phyloP scores from a whole-genome alignment of 2,113 vertebrate genomes.

The Thunnus thynnus region DNA sequence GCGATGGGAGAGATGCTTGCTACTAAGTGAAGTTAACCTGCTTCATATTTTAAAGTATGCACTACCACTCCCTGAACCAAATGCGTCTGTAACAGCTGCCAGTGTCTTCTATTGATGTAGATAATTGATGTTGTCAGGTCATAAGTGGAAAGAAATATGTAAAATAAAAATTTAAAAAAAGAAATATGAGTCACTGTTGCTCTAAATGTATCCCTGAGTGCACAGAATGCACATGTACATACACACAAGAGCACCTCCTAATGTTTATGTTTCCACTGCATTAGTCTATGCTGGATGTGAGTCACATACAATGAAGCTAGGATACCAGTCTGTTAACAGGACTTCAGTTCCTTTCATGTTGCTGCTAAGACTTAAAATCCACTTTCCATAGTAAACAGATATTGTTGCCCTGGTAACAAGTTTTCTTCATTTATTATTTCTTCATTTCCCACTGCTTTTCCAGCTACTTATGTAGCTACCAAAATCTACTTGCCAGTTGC shows the following conservation, averaged over 20 bases:
- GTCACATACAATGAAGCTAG: slow-evolving; percentile 38
- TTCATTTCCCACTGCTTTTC: too few species aligned
- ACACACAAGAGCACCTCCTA: slow-evolving; percentile 18
- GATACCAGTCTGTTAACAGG: slow-evolving; percentile 41
- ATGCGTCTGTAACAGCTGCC: slow-evolving; percentile 17
- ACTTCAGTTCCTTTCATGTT: slow-evolving; percentile 46
- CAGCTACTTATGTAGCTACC: too few species aligned
- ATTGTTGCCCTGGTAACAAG: slow-evolving; percentile 33
- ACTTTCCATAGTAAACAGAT: slow-evolving; percentile 40
- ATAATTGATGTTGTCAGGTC: slow-evolving; percentile 9
- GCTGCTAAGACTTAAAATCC: slow-evolving; percentile 36
- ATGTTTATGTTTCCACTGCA: slow-evolving; percentile 45
- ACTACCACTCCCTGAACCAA: slow-evolving; percentile 35
- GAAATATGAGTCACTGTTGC: slow-evolving; percentile 21
- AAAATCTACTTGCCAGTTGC: too few species aligned
- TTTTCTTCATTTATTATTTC: background rate
- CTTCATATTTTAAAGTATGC: background rate
- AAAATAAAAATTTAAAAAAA: slow-evolving; percentile 16
- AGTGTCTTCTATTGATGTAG: slow-evolving; percentile 11
- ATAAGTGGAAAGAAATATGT: background rate
- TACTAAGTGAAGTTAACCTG: slow-evolving; percentile 35
- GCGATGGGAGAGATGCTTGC: slow-evolving; percentile 17
- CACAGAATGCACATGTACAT: slow-evolving; percentile 15
- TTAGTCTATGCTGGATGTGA: slow-evolving; percentile 32
- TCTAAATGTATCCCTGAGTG: background rate